Evolutionary conservation across 2,888 invertebrate genomes (phyloP), one percentile per base, ranked within the genome.

Genomic region (Linnaemya tessellans): DNA sequence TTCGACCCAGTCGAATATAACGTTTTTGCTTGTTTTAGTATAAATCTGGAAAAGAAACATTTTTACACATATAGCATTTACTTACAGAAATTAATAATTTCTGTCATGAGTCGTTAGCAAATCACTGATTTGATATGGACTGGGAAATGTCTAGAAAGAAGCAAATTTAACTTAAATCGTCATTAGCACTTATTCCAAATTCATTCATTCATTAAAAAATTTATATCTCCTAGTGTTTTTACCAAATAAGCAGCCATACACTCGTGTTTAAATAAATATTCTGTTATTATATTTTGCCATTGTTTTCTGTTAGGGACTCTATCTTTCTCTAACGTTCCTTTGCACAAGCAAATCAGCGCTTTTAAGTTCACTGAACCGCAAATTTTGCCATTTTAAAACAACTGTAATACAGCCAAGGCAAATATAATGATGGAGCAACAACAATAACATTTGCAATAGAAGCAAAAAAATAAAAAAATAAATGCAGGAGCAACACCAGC

Each of bases 361-460:
- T 73, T 81, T 75, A 71, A 82, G 79, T 85, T 85, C 74, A 85
- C 82, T 82, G 85, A 85, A 81, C 79, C 79, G 74, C 65, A 85
- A 81, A 78, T 71, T 22, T 70, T 78, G 62, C 41, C 46, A 46
- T 70, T 74, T 75, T 74, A 56, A 49, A 68, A 67, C 25, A 70
- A 71, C 70, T 58, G 20, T 56, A 71, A 56, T 38, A 22, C 15
- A 51, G 46, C 46, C 15, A 73, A 60, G n/a, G 46, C 43, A 35
- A 38, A 38, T 18, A 64, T n/a, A 58, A 46, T 70, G 49, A 46
- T 70, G 49, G 11, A 77, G 11, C 13, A 77, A 22, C 43, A 18
- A 41, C 41, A 70, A 22, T 3, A n/a, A n/a, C n/a, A 79, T 54
- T 54, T 3, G 8, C 25, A 64, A 11, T 15, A 62, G 18, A 35